phyloP scores from a whole-genome alignment of 2,888 invertebrate species.

The Drosophila dives region DNA sequence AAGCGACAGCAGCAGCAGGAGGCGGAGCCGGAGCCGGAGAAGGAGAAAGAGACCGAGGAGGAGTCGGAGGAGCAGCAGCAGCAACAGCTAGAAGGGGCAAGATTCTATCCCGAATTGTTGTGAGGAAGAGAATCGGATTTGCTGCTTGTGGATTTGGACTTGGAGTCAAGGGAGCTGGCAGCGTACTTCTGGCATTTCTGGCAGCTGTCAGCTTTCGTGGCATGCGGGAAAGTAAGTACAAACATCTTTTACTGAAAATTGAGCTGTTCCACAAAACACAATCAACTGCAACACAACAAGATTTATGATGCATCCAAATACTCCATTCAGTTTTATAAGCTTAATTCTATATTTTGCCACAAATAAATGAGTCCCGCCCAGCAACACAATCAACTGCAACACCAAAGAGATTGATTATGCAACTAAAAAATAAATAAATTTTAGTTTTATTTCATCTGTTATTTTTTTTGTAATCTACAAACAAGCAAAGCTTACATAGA shows the following conservation, averaged over 20 bases:
- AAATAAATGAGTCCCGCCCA: neutral
- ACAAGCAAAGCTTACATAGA: no score
- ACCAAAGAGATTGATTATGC: neutral
- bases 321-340: neutral
- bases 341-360: neutral
- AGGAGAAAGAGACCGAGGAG: neutral
- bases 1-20: slow-evolving; percentile 38
- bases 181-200: slow-evolving; percentile 72
- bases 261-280: slow-evolving; percentile 17
- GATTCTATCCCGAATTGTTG: slow-evolving; percentile 24
- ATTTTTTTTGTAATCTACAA: neutral
- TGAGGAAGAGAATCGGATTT: slow-evolving; percentile 36
- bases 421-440: no score
- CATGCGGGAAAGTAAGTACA: slow-evolving; percentile 71
- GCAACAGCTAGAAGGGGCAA: slow-evolving; percentile 1
- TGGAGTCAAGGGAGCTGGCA: slow-evolving; percentile 51
- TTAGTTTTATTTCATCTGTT: neutral
- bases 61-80: neutral
- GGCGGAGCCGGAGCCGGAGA: slow-evolving; percentile 8
- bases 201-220: slow-evolving; percentile 76
- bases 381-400: neutral
- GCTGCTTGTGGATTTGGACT: slow-evolving; percentile 11
- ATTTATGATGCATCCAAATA: neutral
- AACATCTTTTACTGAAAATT: slow-evolving; percentile 53
- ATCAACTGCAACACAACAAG: neutral